These are phyloP conservation scores for Ridgeia piscesae DNA, from an alignment of 1,140 invertebrate genomes.

Conservation along the genomic window DNA sequence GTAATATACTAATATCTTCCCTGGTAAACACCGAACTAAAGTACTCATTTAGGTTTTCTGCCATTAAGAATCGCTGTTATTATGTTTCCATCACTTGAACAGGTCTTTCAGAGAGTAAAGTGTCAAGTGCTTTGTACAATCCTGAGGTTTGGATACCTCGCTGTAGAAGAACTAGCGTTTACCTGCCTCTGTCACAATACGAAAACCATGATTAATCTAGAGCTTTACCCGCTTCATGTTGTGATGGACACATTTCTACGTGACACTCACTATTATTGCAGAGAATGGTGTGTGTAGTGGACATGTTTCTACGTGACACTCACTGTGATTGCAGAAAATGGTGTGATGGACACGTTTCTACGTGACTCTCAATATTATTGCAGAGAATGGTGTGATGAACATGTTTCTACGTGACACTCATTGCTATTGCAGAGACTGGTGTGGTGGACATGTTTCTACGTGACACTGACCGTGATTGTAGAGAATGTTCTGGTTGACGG, in stretches of 20 bases:
- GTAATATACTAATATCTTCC: no score
- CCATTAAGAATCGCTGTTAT: no score
- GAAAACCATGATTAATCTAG: not conserved
- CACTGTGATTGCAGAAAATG: not conserved
- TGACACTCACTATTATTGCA: not conserved
- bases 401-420: not conserved
- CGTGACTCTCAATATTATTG: not conserved
- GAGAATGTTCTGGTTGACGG: slow-evolving; percentile 57
- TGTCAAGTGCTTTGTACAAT: no score
- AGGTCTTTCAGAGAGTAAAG: no score
- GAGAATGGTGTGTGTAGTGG: not conserved
- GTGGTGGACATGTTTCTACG: not conserved
- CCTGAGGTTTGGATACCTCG: no score
- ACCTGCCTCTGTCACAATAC: no score
- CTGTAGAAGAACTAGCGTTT: no score
- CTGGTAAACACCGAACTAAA: no score
- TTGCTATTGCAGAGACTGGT: not conserved
- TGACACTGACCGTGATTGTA: slow-evolving; percentile 52
- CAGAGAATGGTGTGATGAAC: not conserved
- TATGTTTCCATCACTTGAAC: no score
- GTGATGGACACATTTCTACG: not conserved
- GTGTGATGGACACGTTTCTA: not conserved
- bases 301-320: not conserved
- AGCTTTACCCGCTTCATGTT: no score
- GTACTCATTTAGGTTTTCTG: no score